Evolutionary conservation across 2,797 vertebrate genomes (phyloP).

Genomic region (Cuniculus paca): DNA sequence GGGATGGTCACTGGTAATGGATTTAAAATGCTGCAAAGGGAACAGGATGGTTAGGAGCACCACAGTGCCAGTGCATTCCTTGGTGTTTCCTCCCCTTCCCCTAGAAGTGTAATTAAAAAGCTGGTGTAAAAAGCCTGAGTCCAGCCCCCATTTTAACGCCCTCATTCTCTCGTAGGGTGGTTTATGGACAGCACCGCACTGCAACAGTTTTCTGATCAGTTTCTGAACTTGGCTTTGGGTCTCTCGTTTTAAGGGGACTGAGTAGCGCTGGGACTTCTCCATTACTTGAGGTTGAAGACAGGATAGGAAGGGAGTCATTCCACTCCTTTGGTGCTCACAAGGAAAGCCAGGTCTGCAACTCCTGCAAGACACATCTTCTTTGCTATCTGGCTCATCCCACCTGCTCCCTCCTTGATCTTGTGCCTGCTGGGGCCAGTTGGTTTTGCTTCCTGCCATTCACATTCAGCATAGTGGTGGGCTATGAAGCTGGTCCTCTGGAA

Average conservation of each 20-base stretch:
- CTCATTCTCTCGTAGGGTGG: background rate
- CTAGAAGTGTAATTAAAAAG: background rate
- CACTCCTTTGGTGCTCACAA: fast-evolving
- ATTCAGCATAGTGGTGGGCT: background rate
- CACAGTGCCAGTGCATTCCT: background rate
- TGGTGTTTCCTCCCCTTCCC: background rate
- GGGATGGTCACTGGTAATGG: background rate
- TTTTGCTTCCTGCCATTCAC: background rate
- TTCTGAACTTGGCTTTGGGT: background rate
- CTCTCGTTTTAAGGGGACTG: background rate
- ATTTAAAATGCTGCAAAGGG: background rate
- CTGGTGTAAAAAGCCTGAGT: background rate
- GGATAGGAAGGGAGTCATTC: background rate
- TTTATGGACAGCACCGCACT: background rate
- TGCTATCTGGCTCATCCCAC: background rate
- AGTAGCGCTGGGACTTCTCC: background rate
- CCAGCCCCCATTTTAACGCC: background rate
- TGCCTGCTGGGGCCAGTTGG: background rate
- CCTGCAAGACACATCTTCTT: background rate
- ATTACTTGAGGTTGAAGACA: background rate
- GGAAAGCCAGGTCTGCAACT: fast-evolving
- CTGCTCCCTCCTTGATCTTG: background rate
- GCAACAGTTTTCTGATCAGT: background rate
- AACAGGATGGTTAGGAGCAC: background rate
- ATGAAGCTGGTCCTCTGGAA: background rate